These are phyloP conservation scores for Ridgeia piscesae DNA, from an alignment of 1,140 invertebrate genomes.

Conservation along the genomic window DNA sequence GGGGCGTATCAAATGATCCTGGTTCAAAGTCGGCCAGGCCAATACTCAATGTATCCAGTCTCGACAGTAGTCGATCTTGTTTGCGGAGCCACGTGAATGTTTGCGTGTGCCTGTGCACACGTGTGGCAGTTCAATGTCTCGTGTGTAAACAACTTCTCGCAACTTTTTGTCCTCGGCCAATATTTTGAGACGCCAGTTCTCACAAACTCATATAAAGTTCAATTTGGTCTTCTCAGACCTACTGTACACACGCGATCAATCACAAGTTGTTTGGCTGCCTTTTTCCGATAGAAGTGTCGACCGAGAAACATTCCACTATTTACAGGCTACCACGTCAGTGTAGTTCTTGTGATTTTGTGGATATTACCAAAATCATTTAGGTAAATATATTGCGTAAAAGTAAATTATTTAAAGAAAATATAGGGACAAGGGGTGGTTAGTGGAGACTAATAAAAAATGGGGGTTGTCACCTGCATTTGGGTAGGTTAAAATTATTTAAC, in stretches of 20 bases:
- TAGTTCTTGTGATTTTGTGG: not conserved
- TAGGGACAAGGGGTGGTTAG: not conserved
- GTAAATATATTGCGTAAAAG: too few relatives aligned
- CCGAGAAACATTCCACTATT: not conserved
- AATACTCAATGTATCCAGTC: not conserved
- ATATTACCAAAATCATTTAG: not conserved
- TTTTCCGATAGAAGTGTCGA: not conserved
- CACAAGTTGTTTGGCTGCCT: not conserved
- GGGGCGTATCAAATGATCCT: not conserved
- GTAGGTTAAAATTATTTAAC: too few relatives aligned
- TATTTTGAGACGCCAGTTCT: not conserved
- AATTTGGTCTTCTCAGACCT: not conserved
- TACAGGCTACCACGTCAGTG: not conserved
- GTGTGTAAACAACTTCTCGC: not conserved
- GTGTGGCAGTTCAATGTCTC: not conserved
- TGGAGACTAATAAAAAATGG: not conserved
- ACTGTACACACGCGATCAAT: not conserved
- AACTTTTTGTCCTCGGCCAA: not conserved
- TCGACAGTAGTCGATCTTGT: not conserved
- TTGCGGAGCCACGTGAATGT: not conserved
- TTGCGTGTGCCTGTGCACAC: not conserved
- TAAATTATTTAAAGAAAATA: not conserved
- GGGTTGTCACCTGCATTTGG: too few relatives aligned
- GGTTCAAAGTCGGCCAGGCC: not conserved
- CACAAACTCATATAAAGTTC: not conserved